These are phyloP conservation scores for Ceratosolen solmsi DNA, from an alignment of 1,140 invertebrate species.

Conservation along the genomic window DNA sequence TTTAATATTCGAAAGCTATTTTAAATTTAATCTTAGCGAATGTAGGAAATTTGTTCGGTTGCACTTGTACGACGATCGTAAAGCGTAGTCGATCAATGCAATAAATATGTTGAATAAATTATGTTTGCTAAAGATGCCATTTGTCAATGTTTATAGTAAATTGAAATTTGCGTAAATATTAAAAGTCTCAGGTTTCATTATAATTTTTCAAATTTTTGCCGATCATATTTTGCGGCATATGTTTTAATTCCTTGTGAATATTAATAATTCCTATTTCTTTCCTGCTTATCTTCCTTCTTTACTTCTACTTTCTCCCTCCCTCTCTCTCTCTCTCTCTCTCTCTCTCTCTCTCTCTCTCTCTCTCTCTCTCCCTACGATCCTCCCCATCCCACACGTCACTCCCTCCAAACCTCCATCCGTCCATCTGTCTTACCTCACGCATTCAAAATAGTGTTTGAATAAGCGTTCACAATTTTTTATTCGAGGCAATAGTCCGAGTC, in stretches of 20 bases:
- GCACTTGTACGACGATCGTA: no score
- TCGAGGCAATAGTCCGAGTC: background rate
- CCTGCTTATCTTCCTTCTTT: background rate
- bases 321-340: background rate
- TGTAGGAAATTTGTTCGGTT: no score
- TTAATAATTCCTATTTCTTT: background rate
- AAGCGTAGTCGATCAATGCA: background rate
- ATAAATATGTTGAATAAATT: background rate
- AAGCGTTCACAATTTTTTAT: background rate
- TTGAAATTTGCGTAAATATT: background rate
- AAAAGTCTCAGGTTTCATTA: background rate
- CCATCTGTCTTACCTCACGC: background rate
- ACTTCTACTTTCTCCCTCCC: background rate
- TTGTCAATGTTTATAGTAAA: background rate
- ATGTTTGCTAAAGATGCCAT: background rate
- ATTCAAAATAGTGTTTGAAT: background rate
- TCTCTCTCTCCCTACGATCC: background rate
- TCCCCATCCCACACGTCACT: no score
- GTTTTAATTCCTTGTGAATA: background rate
- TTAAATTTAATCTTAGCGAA: no score
- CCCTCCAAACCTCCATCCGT: background rate
- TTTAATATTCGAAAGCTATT: no score
- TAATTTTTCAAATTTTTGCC: background rate
- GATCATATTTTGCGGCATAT: background rate
- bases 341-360: background rate